Conservation (phyloP, 2,888 invertebrate genomes). For the Malthinus flaveolus region DNA sequence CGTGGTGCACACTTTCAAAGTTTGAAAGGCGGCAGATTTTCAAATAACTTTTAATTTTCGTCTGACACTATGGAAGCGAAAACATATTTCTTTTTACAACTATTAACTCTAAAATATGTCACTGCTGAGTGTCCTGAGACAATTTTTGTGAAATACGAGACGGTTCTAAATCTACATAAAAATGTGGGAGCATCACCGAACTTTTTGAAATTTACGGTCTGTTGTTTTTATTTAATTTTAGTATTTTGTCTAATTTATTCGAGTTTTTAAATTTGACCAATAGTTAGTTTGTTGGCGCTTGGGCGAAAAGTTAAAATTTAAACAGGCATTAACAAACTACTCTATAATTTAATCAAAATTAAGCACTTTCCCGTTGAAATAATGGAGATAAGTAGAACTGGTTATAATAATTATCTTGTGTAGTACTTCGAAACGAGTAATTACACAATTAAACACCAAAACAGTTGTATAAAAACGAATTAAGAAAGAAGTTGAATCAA, state of each 20-base stretch:
- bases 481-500: constrained; percentile 15
- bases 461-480: constrained; percentile 16
- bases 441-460: constrained; percentile 29
- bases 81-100: constrained; percentile 2
- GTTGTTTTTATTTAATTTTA: constrained; percentile 25
- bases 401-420: constrained; percentile 18
- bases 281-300: background rate
- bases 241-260: constrained; percentile 12
- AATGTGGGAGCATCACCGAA: constrained; percentile 21
- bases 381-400: constrained; percentile 17
- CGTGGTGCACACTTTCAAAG: constrained; percentile 4
- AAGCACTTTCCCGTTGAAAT: constrained; percentile 3
- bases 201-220: constrained; percentile 25
- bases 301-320: no score
- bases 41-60: constrained; percentile 2
- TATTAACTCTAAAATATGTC: background rate
- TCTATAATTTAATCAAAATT: no score
- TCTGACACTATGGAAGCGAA: background rate
- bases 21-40: constrained; percentile 1
- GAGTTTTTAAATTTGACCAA: no score
- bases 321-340: no score
- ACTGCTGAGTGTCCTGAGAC: background rate
- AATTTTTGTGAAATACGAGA: constrained; percentile 18
- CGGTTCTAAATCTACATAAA: constrained; percentile 12
- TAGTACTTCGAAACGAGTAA: constrained; percentile 25